Evolutionary conservation across 2,797 vertebrate genomes (phyloP), one percentile per base, ranked within the genome.

Genomic region (Steatocranus sp.): DNA sequence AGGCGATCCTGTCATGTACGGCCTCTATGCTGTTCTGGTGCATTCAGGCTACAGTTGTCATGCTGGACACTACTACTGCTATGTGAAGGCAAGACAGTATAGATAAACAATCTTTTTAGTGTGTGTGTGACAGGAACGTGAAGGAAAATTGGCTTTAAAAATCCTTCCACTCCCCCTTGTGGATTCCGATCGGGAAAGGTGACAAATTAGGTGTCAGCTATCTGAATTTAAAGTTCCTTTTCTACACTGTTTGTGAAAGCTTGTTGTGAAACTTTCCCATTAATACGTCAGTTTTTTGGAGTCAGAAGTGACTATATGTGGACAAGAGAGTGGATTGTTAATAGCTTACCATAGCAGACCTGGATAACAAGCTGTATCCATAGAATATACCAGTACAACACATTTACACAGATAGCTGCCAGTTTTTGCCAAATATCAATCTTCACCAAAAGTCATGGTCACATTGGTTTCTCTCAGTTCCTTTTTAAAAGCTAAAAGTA

Each of bases 21-120:
- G 96, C 7, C 97, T 99, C 43, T 99, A 99, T 2, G 98, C 98
- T 1, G 98, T 99, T 41, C 96, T 99, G 86, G 98, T 99, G 66
- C 98, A 99, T 90, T 98, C 98, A 5, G 98, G 98, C 27, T 97
- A 98, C 92, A 98, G 97, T 88, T 99, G 98, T 93, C 97, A 98
- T 1, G 97, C 97, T 0, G 98, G 98, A 1, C 98, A 99, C 91
- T 99, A 99, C 81, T 99, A 98, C 93, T 99, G 98, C 94, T 99
- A 99, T 1, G 97, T 99, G 75, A 99, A 99, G 96, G 98, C 98
- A 77, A 90, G 94, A 18, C 12, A 11, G 9, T 43, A 5, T 68
- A 46, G 38, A 46, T 70, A 27, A 70, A 46, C 15, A 7, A 6
- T 43, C 5, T 68, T 41, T 68, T 68, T 43, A 7, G 0, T 63